A percentile compares a stretch with the other conserved stretches of the same genome.
These are phyloP conservation scores for Coracias cyanogaster DNA, from an alignment of 2,797 vertebrate species.

Conservation along the genomic window DNA sequence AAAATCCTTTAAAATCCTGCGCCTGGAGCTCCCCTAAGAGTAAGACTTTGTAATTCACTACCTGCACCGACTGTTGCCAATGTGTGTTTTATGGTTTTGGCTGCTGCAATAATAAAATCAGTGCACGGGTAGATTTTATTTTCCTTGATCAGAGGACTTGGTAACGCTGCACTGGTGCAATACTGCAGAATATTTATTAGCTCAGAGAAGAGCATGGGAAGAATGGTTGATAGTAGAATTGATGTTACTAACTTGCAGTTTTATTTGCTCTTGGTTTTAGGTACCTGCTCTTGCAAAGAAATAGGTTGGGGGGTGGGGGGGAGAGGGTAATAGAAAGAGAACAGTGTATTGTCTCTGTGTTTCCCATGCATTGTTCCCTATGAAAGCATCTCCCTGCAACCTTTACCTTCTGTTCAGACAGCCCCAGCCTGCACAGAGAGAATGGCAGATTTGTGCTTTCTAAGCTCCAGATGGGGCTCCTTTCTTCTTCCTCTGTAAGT, in stretches of 20 bases:
- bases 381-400: conserved; percentile 70
- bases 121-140: neutral
- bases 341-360: conserved; percentile 14
- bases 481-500: conserved; percentile 80
- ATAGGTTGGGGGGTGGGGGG: neutral
- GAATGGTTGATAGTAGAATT: neutral
- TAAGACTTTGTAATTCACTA: conserved; percentile 5
- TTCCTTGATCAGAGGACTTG: neutral
- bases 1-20: conserved; percentile 38
- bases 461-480: conserved; percentile 77
- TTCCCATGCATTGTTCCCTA: conserved; percentile 66
- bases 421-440: conserved; percentile 59
- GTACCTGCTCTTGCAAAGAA: conserved; percentile 21
- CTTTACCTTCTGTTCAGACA: conserved; percentile 71
- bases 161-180: neutral
- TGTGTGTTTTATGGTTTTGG: neutral
- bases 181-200: neutral
- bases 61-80: neutral
- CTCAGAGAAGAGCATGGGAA: neutral
- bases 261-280: conserved; percentile 10
- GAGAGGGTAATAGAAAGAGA: neutral
- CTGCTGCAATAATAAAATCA: conserved; percentile 4
- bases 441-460: conserved; percentile 75
- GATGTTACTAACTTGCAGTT: neutral
- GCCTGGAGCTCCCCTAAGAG: neutral